Evolutionary conservation across 2,113 vertebrate species (phyloP), one percentile per base, ranked within the genome.

Genomic region (Seriola rivoliana): DNA sequence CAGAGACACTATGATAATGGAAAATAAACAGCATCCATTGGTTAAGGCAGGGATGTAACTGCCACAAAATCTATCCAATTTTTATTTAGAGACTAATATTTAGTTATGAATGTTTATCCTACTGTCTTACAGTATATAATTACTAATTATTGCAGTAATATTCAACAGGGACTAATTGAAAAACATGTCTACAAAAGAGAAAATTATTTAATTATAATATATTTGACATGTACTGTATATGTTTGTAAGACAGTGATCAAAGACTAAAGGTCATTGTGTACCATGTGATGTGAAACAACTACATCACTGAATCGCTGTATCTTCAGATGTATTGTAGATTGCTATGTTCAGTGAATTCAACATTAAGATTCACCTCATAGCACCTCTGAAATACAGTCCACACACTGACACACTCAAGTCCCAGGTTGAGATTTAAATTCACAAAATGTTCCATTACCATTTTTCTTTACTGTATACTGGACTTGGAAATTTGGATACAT

Each of bases 291-390:
- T 64, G 13, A 75, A 66, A 75, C 29, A 54, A 32, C 38, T 40
- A 13, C 34, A 59, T 81, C 48, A 57, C 40, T 65, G 50, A 32
- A 57, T 75, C n/a, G 42, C n/a, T 64, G 40, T 66, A 16, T 67
- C 23, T 75, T 25, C 4, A 67, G 12, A 32, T 57, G 50, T 63
- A 25, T 44, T 46, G n/a, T 17, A 63, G 66, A 57, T 65, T 54
- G 38, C 42, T 23, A 46, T 46, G 44, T 67, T 36, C 36, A 48
- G 65, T 78, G 6, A 58, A 80, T 70, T 64, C 54, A 80, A 32
- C 34, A 71, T 85, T 80, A 81, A 36, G 62, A 78, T 83, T 82
- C 81, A 2, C 13, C 38, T 68, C 72, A 82, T 77, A 62, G 52
- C 38, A 65, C 14, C 48, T 78, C 44, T 66, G 66, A 85, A 63